Percentiles rank a stretch among this genome's conserved stretches.
Evolutionary conservation across 1,140 invertebrate species (phyloP).

Genomic region (Argopecten irradians): DNA sequence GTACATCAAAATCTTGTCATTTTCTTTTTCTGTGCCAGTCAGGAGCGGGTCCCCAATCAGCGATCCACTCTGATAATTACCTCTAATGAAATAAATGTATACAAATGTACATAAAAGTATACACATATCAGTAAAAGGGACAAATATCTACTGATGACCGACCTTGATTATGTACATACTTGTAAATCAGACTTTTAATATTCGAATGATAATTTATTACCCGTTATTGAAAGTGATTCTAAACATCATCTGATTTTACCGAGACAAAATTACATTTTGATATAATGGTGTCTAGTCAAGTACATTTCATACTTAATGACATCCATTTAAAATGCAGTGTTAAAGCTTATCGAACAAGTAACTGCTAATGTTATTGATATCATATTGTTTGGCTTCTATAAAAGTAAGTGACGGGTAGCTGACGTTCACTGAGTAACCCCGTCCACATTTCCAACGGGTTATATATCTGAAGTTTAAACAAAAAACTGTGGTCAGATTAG

Average conservation of each 20-base stretch:
- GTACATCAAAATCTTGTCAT: not conserved
- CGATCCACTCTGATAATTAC: not conserved
- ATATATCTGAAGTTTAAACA: too few relatives aligned
- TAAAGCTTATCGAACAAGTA: too few relatives aligned
- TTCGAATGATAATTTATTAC: not conserved
- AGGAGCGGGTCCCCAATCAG: not conserved
- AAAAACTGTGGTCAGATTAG: too few relatives aligned
- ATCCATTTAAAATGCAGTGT: too few relatives aligned
- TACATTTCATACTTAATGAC: conserved; percentile 22
- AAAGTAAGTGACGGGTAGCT: too few relatives aligned
- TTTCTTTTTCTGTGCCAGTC: not conserved
- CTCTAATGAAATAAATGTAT: not conserved
- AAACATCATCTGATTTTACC: not conserved
- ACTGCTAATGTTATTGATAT: too few relatives aligned
- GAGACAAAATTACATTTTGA: not conserved
- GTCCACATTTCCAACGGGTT: too few relatives aligned
- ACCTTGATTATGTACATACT: not conserved
- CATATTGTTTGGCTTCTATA: too few relatives aligned
- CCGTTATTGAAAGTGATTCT: not conserved
- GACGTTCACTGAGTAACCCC: too few relatives aligned
- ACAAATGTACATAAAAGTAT: not conserved
- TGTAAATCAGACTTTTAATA: not conserved
- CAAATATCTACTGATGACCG: not conserved
- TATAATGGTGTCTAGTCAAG: not conserved
- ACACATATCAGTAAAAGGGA: not conserved